These are phyloP conservation scores for Toxotes chatareus DNA, from an alignment of 2,113 vertebrate species.

Conservation along the genomic window DNA sequence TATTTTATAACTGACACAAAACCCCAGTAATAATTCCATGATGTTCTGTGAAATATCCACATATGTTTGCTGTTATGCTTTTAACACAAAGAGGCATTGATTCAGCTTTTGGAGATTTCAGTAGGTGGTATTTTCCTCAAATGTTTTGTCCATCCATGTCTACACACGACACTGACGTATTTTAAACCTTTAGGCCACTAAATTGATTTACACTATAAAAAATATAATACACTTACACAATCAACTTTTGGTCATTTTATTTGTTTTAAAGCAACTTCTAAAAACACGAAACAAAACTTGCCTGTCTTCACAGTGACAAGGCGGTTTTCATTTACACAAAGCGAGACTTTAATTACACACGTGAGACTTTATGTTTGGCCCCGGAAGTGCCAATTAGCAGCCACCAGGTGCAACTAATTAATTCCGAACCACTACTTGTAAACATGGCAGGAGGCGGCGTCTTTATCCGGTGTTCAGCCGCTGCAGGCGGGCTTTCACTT, in stretches of 20 bases:
- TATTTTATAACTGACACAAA: not conserved
- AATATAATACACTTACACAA: too few relatives aligned
- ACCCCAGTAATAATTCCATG: not conserved
- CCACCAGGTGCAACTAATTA: constrained; percentile 53
- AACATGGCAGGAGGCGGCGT: rapidly evolving
- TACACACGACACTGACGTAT: not conserved
- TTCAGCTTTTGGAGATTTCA: not conserved
- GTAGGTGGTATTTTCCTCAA: not conserved
- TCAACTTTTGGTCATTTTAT: not conserved
- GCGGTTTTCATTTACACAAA: not conserved
- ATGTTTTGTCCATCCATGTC: not conserved
- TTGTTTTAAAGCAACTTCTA: not conserved
- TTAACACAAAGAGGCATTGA: not conserved
- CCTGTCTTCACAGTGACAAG: too few relatives aligned
- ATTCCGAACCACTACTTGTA: not conserved
- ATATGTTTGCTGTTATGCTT: not conserved
- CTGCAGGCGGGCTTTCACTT: not conserved
- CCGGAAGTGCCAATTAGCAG: not conserved
- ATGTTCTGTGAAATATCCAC: not conserved
- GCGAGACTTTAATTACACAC: not conserved
- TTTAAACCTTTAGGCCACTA: not conserved
- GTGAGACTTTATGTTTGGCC: not conserved
- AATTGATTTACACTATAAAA: too few relatives aligned
- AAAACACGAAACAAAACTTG: not conserved
- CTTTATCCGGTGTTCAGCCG: not conserved